phyloP scores from a whole-genome alignment of 1,140 invertebrate species.

The Theocolax elegans region DNA sequence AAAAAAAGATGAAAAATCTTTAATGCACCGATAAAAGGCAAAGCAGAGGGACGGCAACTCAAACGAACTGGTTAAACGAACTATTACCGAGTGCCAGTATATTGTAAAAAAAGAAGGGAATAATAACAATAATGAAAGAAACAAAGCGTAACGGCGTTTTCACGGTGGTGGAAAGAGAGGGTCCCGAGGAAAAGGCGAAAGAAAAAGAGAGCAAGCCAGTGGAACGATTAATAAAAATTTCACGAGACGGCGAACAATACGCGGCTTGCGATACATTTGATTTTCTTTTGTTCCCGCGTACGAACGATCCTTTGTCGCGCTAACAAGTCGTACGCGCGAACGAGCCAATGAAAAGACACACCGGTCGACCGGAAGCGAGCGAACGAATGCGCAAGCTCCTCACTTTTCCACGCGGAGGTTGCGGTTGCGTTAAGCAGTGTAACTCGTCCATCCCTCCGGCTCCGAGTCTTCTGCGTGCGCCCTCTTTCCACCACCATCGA shows the following conservation, averaged over 20 bases:
- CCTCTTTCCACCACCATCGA: neutral
- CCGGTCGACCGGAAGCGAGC: constrained; percentile 18
- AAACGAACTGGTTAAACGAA: too few relatives aligned
- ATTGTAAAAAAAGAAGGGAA: neutral
- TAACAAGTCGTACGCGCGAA: constrained; percentile 22
- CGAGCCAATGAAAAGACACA: constrained; percentile 32
- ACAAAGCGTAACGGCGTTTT: too few relatives aligned
- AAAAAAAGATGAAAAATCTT: too few relatives aligned
- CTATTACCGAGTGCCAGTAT: too few relatives aligned
- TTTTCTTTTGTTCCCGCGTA: constrained; percentile 38
- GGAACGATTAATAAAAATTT: constrained; percentile 40
- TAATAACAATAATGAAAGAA: neutral
- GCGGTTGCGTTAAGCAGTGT: neutral
- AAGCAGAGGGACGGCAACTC: too few relatives aligned
- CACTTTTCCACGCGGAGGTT: too few relatives aligned
- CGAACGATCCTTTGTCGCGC: too few relatives aligned
- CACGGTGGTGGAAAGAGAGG: neutral
- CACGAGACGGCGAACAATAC: constrained; percentile 24
- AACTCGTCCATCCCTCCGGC: neutral
- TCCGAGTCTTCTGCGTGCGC: neutral
- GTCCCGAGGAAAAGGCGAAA: neutral
- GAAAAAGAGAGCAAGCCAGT: neutral
- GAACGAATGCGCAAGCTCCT: too few relatives aligned
- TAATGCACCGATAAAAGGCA: too few relatives aligned
- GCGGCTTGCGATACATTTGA: constrained; percentile 9